Percentiles rank a stretch among this genome's conserved stretches.
Conservation (phyloP, 2,888 invertebrate species). For the Megastigmus dorsalis region DNA sequence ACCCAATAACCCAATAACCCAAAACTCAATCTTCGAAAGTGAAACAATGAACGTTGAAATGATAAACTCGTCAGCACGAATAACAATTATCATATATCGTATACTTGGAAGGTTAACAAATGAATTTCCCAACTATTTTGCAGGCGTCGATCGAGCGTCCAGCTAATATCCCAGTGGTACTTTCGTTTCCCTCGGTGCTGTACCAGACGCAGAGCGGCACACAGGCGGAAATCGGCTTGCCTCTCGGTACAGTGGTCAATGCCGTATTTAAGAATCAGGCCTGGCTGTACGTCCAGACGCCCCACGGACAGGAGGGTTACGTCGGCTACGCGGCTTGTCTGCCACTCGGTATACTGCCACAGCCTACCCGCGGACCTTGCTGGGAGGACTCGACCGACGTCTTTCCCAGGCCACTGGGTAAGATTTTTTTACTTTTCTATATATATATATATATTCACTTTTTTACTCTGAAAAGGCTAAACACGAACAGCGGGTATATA, state of each 20-base stretch:
- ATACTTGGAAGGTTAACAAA: neutral
- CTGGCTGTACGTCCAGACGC: conserved; percentile 91
- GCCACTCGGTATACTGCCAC: conserved; percentile 84
- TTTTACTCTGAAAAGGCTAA: too few species aligned
- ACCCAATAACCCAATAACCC: too few species aligned
- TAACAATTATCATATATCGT: too few species aligned
- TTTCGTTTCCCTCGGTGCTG: conserved; percentile 83
- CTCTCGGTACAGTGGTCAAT: conserved; percentile 89
- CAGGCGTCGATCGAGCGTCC: conserved; percentile 87
- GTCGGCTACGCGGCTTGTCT: conserved; percentile 85
- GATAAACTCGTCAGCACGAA: too few species aligned
- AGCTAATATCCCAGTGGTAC: conserved; percentile 89
- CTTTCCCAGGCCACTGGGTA: conserved; percentile 84
- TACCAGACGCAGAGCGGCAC: conserved; percentile 86
- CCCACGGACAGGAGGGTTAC: conserved; percentile 89
- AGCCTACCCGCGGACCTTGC: conserved; percentile 81
- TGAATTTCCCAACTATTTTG: conserved; percentile 58
- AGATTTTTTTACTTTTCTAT: neutral
- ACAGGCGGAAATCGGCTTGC: conserved; percentile 82
- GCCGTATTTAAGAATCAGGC: conserved; percentile 90
- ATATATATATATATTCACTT: neutral
- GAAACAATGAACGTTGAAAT: too few species aligned
- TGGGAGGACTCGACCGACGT: conserved; percentile 90
- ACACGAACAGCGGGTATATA: too few species aligned
- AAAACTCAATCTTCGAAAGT: too few species aligned